These are phyloP conservation scores for Papilio aristodemus DNA, from an alignment of 1,140 invertebrate species.

Conservation along the genomic window DNA sequence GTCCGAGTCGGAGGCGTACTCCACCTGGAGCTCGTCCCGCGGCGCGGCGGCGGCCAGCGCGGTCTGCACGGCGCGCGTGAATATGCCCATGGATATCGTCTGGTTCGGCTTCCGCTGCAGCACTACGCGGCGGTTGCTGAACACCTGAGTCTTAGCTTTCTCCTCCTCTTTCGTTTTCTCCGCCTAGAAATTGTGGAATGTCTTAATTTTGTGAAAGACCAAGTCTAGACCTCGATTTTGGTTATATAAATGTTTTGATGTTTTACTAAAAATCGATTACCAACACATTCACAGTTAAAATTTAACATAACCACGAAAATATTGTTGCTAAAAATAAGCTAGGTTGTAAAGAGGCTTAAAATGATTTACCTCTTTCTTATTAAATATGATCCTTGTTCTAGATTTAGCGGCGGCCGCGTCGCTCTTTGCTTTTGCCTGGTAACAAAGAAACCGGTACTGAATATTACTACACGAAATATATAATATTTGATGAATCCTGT, in stretches of 20 bases:
- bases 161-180: conserved; percentile 43
- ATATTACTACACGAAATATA: too few relatives aligned
- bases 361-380: conserved; percentile 56
- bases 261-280: too few relatives aligned
- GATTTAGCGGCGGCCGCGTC: conserved; percentile 43
- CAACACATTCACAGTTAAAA: too few relatives aligned
- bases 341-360: too few relatives aligned
- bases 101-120: conserved; percentile 48
- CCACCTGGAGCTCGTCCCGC: conserved; percentile 46
- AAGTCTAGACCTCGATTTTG: too few relatives aligned
- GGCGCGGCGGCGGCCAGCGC: conserved; percentile 43
- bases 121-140: conserved; percentile 61
- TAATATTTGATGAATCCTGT: too few relatives aligned
- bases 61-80: conserved; percentile 61
- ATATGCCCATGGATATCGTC: conserved; percentile 55
- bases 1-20: conserved; percentile 52
- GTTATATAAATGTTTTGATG: too few relatives aligned
- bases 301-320: too few relatives aligned
- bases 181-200: conserved; percentile 39
- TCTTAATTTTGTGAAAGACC: too few relatives aligned
- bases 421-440: conserved; percentile 42
- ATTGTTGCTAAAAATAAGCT: too few relatives aligned
- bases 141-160: conserved; percentile 40
- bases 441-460: conserved; percentile 27
- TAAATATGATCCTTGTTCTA: conserved; percentile 56